Evolutionary conservation across 2,888 invertebrate genomes (phyloP).

Genomic region (Pseudanteris insignis): DNA sequence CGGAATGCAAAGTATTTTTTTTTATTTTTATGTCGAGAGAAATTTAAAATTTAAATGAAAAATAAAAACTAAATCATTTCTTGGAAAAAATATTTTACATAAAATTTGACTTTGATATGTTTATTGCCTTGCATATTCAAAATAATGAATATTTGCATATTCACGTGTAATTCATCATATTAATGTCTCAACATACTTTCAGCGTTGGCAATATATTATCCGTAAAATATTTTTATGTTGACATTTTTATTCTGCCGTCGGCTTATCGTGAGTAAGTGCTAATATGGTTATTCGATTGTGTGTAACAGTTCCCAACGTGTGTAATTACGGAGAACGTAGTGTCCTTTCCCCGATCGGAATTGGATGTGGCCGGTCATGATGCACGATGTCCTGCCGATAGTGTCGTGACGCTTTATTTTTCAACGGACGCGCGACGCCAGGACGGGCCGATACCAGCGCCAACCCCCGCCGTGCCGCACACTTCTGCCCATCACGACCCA

Average conservation of each 20-base stretch:
- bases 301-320: constrained; percentile 89
- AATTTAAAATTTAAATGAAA: no score
- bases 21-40: no score
- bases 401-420: constrained; percentile 85
- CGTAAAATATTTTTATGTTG: no score
- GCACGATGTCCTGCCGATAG: constrained; percentile 84
- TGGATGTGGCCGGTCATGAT: constrained; percentile 86
- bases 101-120: no score
- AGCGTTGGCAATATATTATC: no score
- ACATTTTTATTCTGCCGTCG: background rate
- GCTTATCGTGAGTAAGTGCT: background rate
- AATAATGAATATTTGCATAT: no score
- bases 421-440: constrained; percentile 70
- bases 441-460: constrained; percentile 74
- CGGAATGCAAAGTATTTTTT: no score
- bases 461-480: constrained; percentile 77
- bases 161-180: no score
- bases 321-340: constrained; percentile 87
- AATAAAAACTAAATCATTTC: no score
- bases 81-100: no score
- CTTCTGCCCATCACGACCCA: constrained; percentile 75
- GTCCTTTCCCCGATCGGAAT: constrained; percentile 84
- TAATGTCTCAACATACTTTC: no score
- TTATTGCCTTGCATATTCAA: no score
- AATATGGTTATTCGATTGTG: background rate